Evolutionary conservation across 2,888 invertebrate genomes (phyloP).

Genomic region (Thelaira solivaga): DNA sequence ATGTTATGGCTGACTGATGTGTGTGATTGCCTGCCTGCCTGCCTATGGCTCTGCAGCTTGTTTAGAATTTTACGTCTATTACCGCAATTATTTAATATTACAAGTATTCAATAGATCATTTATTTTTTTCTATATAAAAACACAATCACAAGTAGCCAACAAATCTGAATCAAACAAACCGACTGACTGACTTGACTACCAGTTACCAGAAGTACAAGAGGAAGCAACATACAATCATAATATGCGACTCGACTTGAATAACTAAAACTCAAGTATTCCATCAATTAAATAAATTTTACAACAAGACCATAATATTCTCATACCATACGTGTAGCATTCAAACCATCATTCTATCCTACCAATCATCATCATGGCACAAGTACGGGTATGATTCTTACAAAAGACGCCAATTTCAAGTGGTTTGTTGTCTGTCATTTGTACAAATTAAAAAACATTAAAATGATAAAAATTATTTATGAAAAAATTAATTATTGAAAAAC

Average conservation of each 20-base stretch:
- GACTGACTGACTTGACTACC: no score
- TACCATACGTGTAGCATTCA: no score
- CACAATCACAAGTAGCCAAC: slow-evolving; percentile 29
- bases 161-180: background rate
- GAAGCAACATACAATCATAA: background rate
- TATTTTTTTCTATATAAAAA: background rate
- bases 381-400: background rate
- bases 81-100: slow-evolving; percentile 52
- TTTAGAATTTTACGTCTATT: slow-evolving; percentile 54
- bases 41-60: slow-evolving; percentile 31
- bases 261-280: slow-evolving; percentile 47
- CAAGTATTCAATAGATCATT: background rate
- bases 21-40: background rate
- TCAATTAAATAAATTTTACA: slow-evolving; percentile 40
- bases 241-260: slow-evolving; percentile 3
- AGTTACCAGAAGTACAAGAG: background rate
- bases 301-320: background rate
- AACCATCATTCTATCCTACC: no score
- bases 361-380: slow-evolving; percentile 12
- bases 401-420: slow-evolving; percentile 60
- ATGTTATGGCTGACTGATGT: slow-evolving; percentile 22
- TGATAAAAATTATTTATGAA: slow-evolving; percentile 42
- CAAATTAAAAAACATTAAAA: slow-evolving; percentile 41
- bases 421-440: slow-evolving; percentile 48
- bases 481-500: background rate